Percentiles rank a stretch among this genome's conserved stretches.
phyloP scores from a whole-genome alignment of 2,888 invertebrate genomes.

The Therioaphis trifolii region DNA sequence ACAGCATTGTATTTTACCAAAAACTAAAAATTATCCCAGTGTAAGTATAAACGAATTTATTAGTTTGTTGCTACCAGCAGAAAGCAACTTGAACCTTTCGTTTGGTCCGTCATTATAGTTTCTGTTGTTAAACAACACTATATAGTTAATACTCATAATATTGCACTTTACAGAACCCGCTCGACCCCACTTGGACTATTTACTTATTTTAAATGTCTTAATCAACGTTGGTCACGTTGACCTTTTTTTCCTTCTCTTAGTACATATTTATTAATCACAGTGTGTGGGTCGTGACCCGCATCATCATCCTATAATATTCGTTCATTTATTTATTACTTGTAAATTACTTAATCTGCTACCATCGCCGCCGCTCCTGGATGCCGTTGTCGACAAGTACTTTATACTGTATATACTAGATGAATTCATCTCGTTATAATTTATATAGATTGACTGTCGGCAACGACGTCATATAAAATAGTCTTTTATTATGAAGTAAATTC shows the following conservation, averaged over 20 bases:
- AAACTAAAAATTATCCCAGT: neutral
- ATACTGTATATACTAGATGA: neutral
- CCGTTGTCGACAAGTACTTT: conserved; percentile 9
- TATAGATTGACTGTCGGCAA: conserved; percentile 32
- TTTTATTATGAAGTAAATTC: too few relatives aligned
- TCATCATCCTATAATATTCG: conserved; percentile 25
- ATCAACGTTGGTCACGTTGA: conserved; percentile 42
- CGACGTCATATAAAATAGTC: neutral
- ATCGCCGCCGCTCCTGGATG: neutral
- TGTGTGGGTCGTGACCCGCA: conserved; percentile 63
- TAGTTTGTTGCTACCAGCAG: conserved; percentile 26
- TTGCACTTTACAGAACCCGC: neutral
- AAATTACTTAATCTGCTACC: conserved; percentile 59
- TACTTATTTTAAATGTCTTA: conserved; percentile 60
- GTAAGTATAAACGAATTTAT: conserved; percentile 16
- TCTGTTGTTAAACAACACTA: conserved; percentile 23
- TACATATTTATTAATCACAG: conserved; percentile 55
- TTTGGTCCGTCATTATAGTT: conserved; percentile 15
- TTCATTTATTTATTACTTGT: conserved; percentile 55
- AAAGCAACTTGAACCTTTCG: conserved; percentile 40
- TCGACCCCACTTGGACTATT: conserved; percentile 47
- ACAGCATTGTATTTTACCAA: neutral
- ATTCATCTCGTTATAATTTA: conserved; percentile 27
- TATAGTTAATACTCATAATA: neutral
- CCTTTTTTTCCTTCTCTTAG: conserved; percentile 35